These are phyloP conservation scores for Plectropomus leopardus DNA, from an alignment of 2,113 vertebrate species.

Conservation along the genomic window DNA sequence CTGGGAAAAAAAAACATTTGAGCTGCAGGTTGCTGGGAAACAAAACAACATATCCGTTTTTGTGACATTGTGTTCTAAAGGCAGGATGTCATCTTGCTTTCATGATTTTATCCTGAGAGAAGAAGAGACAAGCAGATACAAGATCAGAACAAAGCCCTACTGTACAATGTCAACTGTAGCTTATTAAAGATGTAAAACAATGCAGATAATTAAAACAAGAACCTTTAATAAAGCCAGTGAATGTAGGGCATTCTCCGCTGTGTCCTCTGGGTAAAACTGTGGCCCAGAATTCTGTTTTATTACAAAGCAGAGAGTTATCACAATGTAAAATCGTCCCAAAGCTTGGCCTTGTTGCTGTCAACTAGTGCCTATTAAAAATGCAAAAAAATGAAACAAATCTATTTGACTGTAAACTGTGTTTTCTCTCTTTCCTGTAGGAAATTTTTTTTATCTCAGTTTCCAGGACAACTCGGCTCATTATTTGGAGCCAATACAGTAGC, in stretches of 20 bases:
- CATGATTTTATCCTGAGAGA: conserved; percentile 8
- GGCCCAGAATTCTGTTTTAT: conserved; percentile 44
- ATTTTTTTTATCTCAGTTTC: conserved; percentile 62
- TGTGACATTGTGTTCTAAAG: background rate
- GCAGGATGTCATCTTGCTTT: background rate
- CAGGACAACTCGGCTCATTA: conserved; percentile 62
- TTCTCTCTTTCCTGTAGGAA: conserved; percentile 15
- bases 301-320: conserved; percentile 41
- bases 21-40: conserved; percentile 21
- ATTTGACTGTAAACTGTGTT: conserved; percentile 50
- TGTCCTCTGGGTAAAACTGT: conserved; percentile 50
- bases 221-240: conserved; percentile 45
- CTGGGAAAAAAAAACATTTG: conserved; percentile 34
- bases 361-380: conserved; percentile 39
- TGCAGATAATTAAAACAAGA: conserved; percentile 48
- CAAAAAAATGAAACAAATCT: conserved; percentile 49
- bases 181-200: conserved; percentile 56
- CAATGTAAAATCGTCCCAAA: conserved; percentile 46
- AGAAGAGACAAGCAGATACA: conserved; percentile 11
- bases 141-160: conserved; percentile 26
- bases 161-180: conserved; percentile 17
- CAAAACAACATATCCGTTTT: conserved; percentile 26
- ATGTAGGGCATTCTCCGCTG: conserved; percentile 47
- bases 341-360: conserved; percentile 50
- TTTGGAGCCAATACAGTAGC: conserved; percentile 43